Percentiles rank a stretch among this genome's conserved stretches.
Evolutionary conservation across 2,888 invertebrate genomes (phyloP).

Genomic region (Phragmatobia fuliginosa): DNA sequence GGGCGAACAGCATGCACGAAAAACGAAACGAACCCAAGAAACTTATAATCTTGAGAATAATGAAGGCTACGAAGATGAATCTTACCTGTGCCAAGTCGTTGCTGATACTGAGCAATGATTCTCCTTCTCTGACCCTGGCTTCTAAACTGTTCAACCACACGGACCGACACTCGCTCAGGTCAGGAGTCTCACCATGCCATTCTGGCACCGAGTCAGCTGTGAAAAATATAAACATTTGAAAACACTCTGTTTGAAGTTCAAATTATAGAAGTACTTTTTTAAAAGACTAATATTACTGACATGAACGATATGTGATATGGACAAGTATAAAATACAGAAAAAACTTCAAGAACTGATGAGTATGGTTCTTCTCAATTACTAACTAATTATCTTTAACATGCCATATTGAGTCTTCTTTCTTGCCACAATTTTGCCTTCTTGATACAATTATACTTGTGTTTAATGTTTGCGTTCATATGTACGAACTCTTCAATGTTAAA

Average conservation of each 20-base stretch:
- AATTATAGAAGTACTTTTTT: no score
- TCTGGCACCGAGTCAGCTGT: conserved; percentile 81
- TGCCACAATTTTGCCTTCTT: no score
- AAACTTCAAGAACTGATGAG: no score
- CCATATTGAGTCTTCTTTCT: background rate
- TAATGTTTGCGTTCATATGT: no score
- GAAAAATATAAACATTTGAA: conserved; percentile 21
- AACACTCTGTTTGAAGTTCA: no score
- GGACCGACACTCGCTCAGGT: conserved; percentile 95
- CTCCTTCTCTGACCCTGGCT: conserved; percentile 91
- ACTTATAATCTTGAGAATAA: no score
- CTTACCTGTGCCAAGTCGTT: conserved; percentile 91
- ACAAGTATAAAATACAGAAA: no score
- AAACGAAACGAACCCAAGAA: no score
- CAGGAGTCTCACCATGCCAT: conserved; percentile 93
- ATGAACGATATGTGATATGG: no score
- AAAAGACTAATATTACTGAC: background rate
- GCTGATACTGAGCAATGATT: conserved; percentile 92
- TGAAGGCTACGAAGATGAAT: no score
- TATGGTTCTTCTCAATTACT: background rate
- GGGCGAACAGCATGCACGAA: no score
- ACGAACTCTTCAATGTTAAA: no score
- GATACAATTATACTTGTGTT: background rate
- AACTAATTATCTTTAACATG: background rate
- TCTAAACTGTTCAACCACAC: conserved; percentile 95